A percentile compares a stretch with the other conserved stretches of the same genome.
phyloP scores from a whole-genome alignment of 2,113 vertebrate genomes.

The Sceloporus tristichus region DNA sequence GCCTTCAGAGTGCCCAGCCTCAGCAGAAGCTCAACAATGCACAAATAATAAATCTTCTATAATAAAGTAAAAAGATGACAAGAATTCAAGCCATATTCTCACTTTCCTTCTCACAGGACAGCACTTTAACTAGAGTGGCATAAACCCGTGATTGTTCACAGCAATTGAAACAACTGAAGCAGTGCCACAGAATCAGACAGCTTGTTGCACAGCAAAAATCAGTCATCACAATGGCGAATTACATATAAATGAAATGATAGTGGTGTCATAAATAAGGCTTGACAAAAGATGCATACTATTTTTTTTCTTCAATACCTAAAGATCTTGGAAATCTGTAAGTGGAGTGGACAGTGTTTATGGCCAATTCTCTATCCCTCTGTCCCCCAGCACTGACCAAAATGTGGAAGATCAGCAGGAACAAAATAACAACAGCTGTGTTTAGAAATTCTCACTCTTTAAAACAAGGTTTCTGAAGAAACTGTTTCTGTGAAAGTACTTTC shows the following conservation, averaged over 20 bases:
- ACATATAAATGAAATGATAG: constrained; percentile 33
- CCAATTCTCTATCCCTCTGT: no score
- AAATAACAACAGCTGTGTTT: background rate
- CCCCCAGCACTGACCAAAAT: no score
- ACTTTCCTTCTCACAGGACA: background rate
- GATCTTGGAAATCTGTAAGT: background rate
- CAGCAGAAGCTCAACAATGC: background rate
- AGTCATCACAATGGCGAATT: constrained; percentile 27
- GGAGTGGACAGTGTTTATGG: no score
- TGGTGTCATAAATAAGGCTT: background rate
- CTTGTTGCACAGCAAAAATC: background rate
- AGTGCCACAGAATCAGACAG: background rate
- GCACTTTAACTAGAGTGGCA: background rate
- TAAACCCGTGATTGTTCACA: background rate
- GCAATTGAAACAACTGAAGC: background rate
- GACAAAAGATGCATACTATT: constrained; percentile 4
- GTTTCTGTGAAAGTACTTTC: background rate
- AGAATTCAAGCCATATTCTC: background rate
- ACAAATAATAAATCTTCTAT: background rate
- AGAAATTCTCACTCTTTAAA: background rate
- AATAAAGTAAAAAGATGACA: background rate
- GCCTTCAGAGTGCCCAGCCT: background rate
- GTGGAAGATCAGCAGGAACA: no score
- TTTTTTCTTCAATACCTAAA: constrained; percentile 34
- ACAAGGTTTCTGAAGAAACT: background rate